Percentiles rank a stretch among this genome's conserved stretches.
phyloP scores from a whole-genome alignment of 1,140 invertebrate genomes.

The Diploscapter pachys region DNA sequence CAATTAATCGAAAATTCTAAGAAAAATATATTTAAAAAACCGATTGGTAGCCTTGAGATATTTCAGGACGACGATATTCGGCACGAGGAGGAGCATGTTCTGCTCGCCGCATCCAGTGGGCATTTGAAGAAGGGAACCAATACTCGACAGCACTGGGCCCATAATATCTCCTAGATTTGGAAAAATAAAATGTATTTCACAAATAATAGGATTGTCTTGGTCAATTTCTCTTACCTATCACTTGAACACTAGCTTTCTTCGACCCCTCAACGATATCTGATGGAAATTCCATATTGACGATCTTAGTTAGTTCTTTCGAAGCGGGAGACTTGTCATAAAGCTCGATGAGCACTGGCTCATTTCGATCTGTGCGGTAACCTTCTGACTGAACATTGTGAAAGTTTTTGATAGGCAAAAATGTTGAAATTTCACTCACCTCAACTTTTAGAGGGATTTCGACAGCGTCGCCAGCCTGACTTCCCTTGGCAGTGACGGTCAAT shows the following conservation, averaged over 20 bases:
- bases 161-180: slow-evolving; percentile 48
- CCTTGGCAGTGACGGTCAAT: slow-evolving; percentile 72
- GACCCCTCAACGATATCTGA: slow-evolving; percentile 52
- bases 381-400: slow-evolving; percentile 45
- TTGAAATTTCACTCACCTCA: slow-evolving; percentile 55
- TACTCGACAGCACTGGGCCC: slow-evolving; percentile 54
- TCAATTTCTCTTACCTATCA: slow-evolving; percentile 2
- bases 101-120: slow-evolving; percentile 89
- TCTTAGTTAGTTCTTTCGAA: slow-evolving; percentile 41
- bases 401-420: not conserved
- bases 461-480: slow-evolving; percentile 71
- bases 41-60: slow-evolving; percentile 69
- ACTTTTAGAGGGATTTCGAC: slow-evolving; percentile 72
- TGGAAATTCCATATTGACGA: slow-evolving; percentile 50
- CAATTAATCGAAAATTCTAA: too few relatives aligned
- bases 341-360: slow-evolving; percentile 60
- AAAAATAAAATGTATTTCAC: too few relatives aligned
- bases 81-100: slow-evolving; percentile 84
- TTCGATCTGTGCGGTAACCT: slow-evolving; percentile 60
- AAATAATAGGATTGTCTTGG: too few relatives aligned
- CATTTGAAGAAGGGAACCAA: slow-evolving; percentile 70
- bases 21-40: too few relatives aligned
- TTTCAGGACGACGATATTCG: slow-evolving; percentile 79
- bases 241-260: slow-evolving; percentile 43
- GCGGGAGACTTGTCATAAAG: slow-evolving; percentile 34